Evolutionary conservation across 2,113 vertebrate species (phyloP).

Genomic region (Merops nubicus): DNA sequence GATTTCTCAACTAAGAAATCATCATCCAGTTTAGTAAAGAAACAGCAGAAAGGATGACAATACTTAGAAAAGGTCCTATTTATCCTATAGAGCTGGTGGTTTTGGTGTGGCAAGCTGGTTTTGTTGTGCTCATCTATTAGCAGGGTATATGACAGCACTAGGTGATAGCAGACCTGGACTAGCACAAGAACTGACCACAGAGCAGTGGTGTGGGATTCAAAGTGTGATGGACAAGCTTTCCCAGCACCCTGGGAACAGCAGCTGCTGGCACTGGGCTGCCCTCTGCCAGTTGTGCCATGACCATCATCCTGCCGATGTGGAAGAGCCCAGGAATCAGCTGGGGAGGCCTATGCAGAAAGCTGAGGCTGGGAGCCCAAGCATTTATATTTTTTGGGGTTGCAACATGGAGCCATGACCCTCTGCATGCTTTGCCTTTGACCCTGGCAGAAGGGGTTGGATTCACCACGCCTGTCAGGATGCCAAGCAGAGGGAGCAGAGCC

Average conservation of each 20-base stretch:
- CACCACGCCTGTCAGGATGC: background rate
- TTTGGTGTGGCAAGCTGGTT: background rate
- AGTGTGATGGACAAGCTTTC: background rate
- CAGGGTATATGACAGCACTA: background rate
- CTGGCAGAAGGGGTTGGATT: background rate
- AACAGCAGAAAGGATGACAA: background rate
- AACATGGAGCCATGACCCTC: background rate
- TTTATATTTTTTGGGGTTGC: background rate
- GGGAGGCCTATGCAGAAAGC: background rate
- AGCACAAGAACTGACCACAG: background rate
- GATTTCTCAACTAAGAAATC: background rate
- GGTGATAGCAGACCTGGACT: background rate
- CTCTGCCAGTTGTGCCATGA: background rate
- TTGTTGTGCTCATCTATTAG: background rate
- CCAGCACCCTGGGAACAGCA: background rate
- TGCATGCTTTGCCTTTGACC: background rate
- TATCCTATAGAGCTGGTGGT: background rate
- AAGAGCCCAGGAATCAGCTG: background rate
- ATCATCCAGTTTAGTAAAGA: background rate
- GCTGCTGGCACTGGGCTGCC: background rate
- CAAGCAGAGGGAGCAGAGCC: background rate
- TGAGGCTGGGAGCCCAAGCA: background rate
- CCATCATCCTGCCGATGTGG: accelerated
- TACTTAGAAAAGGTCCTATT: background rate
- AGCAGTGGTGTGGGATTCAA: background rate